Conservation (phyloP, 2,888 invertebrate species). For the Pristionchus arcanus region DNA sequence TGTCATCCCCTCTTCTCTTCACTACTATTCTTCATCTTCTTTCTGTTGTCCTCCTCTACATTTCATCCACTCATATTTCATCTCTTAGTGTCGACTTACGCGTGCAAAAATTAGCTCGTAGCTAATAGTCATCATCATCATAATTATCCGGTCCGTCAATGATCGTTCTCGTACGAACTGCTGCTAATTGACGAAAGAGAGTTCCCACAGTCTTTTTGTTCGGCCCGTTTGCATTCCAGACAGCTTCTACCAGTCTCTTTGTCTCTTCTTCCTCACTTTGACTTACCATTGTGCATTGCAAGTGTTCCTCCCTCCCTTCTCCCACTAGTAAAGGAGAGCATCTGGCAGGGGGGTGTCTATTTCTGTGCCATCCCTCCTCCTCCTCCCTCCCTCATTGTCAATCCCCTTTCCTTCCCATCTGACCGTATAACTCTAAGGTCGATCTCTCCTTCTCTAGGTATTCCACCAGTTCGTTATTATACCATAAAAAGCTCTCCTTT, state of each 20-base stretch:
- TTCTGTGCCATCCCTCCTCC: conserved; percentile 10
- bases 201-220: conserved; percentile 20
- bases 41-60: not conserved
- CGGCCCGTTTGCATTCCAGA: not conserved
- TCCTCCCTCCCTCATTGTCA: not conserved
- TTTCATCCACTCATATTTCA: conserved; percentile 1
- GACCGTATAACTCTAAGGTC: conserved; percentile 17
- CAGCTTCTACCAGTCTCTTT: conserved; percentile 10
- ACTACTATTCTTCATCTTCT: not conserved
- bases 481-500: not conserved
- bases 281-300: not conserved
- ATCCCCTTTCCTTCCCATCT: conserved; percentile 1
- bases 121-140: not conserved
- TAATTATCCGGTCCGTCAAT: conserved; percentile 1
- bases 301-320: conserved; percentile 12
- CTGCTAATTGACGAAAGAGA: conserved; percentile 27
- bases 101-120: conserved; percentile 37
- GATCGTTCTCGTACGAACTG: not conserved
- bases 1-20: not conserved
- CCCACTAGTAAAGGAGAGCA: conserved; percentile 34
- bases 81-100: conserved; percentile 16
- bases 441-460: not conserved
- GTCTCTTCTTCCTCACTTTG: conserved; percentile 22
- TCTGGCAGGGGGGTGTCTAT: conserved; percentile 12
- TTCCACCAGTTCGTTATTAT: not conserved